phyloP scores from a whole-genome alignment of 2,888 invertebrate genomes.

The Lepetodrilus schrolli region DNA sequence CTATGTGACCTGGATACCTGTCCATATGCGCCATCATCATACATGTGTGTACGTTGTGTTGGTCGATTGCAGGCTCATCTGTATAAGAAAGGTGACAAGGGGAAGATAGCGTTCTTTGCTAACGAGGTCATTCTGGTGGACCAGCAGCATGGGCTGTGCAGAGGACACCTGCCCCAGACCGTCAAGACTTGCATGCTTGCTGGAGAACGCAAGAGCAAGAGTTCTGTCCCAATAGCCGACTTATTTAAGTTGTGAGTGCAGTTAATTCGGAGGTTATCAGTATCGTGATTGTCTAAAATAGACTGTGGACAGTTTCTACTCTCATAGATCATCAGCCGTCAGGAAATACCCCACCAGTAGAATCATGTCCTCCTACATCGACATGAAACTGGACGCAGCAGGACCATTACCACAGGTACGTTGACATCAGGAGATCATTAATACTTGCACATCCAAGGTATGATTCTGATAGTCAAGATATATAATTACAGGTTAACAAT shows the following conservation, averaged over 20 bases:
- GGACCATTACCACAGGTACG: neutral
- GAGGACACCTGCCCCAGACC: neutral
- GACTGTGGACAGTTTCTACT: no score
- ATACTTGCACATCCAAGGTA: neutral
- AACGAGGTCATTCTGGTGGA: conserved; percentile 3
- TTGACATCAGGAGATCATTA: neutral
- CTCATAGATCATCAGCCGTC: no score
- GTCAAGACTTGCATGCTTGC: neutral
- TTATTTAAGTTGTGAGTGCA: neutral
- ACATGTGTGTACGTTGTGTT: no score
- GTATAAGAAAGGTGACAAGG: neutral
- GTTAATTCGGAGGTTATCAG: neutral
- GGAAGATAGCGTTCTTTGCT: conserved; percentile 1
- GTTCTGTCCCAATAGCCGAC: neutral
- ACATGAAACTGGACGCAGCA: neutral
- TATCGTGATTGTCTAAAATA: no score
- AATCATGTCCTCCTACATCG: neutral
- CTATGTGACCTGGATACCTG: no score
- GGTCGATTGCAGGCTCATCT: conserved; percentile 1
- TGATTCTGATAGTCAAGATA: neutral
- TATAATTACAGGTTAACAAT: neutral
- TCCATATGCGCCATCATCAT: no score
- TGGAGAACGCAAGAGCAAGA: neutral
- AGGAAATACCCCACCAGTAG: neutral
- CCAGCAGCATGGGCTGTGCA: conserved; percentile 13